These are phyloP conservation scores for Aporrectodea caliginosa DNA, from an alignment of 1,140 invertebrate species.

Conservation along the genomic window DNA sequence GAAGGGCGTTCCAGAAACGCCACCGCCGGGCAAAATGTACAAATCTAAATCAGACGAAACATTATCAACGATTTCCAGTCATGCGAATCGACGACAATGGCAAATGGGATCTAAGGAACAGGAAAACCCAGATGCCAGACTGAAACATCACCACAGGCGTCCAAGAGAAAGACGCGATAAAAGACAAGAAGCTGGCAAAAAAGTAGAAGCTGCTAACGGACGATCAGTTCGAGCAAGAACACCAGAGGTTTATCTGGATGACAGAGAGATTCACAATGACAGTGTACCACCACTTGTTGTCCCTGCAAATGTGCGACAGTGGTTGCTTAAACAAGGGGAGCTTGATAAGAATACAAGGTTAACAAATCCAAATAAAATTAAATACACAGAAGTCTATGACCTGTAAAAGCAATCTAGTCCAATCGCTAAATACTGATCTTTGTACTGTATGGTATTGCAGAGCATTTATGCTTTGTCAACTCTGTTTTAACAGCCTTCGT, in stretches of 20 bases:
- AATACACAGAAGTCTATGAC: not conserved
- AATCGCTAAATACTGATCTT: too few relatives aligned
- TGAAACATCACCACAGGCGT: not conserved
- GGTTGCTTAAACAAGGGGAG: not conserved
- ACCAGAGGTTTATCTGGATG: not conserved
- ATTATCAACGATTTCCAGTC: constrained; percentile 44
- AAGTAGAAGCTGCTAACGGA: not conserved
- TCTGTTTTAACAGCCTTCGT: too few relatives aligned
- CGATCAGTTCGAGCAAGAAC: not conserved
- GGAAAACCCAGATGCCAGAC: not conserved
- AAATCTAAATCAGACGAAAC: constrained; percentile 53
- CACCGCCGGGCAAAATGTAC: constrained; percentile 37
- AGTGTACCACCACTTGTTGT: not conserved
- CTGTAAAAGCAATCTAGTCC: too few relatives aligned
- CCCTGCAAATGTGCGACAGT: not conserved
- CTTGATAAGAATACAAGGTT: not conserved
- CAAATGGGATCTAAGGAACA: constrained; percentile 18
- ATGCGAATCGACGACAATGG: constrained; percentile 42
- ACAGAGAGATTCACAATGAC: not conserved
- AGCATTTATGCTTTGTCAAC: too few relatives aligned
- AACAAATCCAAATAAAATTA: not conserved
- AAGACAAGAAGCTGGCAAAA: not conserved
- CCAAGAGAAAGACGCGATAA: not conserved
- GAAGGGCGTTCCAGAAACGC: constrained; percentile 28
- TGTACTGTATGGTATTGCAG: too few relatives aligned